Base-by-base conservation (phyloP, 1,140 invertebrate species). In the Diprion similis region DNA sequence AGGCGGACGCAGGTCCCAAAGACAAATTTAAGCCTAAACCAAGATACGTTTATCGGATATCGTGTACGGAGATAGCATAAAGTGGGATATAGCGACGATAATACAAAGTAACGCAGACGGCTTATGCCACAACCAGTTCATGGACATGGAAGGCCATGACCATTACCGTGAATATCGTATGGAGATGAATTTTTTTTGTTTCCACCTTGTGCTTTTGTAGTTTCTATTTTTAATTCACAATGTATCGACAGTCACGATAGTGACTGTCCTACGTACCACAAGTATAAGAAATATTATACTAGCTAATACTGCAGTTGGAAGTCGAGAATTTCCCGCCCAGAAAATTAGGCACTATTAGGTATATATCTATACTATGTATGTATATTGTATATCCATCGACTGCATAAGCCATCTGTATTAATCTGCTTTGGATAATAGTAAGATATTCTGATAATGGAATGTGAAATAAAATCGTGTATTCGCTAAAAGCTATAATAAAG, bases 401-500 rank as follows among this genome's bases (percentile, higher is more conserved):
- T 17, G 51, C 51, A 59, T 59, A 15, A 59, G 51, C 51, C n/a
- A 59, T 59, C 51, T 59, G 51, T 59, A 59, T 59, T 59, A 59
- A 59, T 59, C 51, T 59, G 51, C n/a, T 59, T 15, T 59, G n/a
- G 51, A 37, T 59, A 59, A 59, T 59, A 59, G n/a, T 59, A 59
- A 59, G 51, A 59, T 59, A 72, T 77, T 75, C 75, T 68, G 68
- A 75, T 81, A 82, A 79, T 81, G 73, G 75, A 78, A 77, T 79
- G 74, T 78, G 73, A 80, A 81, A 72, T 76, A 81, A 82, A 47
- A 79, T 84, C 70, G 79, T 84, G 82, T 37, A 78, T 46, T 59
- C 80, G 66, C 75, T 81, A 84, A 77, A 82, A 79, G 76, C 79
- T 84, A 84, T 81, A 82, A 75, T 82, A 83, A 82, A 79, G 73